A percentile compares a stretch with the other conserved stretches of the same genome.
These are phyloP conservation scores for Tetrax tetrax DNA, from an alignment of 2,113 vertebrate genomes.

Conservation along the genomic window DNA sequence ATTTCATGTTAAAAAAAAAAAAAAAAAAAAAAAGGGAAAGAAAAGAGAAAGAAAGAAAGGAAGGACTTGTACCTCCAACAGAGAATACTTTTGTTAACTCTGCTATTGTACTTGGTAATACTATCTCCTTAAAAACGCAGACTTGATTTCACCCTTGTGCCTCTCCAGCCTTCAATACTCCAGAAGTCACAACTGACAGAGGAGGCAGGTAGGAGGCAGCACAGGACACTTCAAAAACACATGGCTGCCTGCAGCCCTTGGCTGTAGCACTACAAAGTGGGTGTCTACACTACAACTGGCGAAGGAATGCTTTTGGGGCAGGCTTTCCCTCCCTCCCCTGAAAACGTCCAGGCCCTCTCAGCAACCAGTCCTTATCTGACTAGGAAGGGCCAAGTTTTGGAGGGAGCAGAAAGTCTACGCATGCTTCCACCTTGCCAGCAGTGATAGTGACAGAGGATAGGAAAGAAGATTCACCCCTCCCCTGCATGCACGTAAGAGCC, in stretches of 20 bases:
- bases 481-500: background rate
- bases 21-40: background rate
- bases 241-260: slow-evolving; percentile 34
- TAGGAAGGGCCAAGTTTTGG: background rate
- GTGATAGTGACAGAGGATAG: background rate
- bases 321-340: background rate
- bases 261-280: background rate
- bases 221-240: slow-evolving; percentile 66
- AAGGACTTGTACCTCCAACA: slow-evolving; percentile 54
- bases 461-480: slow-evolving; percentile 25
- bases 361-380: background rate
- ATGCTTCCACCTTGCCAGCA: background rate
- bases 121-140: slow-evolving; percentile 20
- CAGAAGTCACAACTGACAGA: background rate
- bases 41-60: background rate
- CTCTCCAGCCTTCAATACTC: background rate
- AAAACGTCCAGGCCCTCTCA: background rate
- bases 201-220: slow-evolving; percentile 77
- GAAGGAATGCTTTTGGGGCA: background rate
- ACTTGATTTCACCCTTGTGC: background rate
- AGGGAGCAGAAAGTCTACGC: background rate
- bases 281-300: background rate
- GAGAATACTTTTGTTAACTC: slow-evolving; percentile 61
- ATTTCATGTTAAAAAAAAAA: slow-evolving; percentile 13
- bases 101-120: slow-evolving; percentile 53